phyloP scores from a whole-genome alignment of 2,113 vertebrate species.

The Takifugu flavidus region DNA sequence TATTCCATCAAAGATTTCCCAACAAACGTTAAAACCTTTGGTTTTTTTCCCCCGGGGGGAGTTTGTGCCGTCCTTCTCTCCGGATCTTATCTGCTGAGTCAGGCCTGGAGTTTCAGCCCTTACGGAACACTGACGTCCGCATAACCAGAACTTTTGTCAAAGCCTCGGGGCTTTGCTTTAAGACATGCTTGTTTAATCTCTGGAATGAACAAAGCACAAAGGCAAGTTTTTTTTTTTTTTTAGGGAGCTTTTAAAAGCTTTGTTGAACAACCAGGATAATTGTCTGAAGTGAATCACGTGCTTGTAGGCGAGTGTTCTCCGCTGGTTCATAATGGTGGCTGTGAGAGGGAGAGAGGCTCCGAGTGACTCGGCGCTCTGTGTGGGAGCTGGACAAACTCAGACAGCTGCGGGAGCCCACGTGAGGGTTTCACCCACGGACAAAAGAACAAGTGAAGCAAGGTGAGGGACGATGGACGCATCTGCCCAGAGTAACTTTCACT shows the following conservation, averaged over 20 bases:
- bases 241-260: slow-evolving; percentile 38
- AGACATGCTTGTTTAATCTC: slow-evolving; percentile 44
- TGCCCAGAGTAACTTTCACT: slow-evolving; percentile 3
- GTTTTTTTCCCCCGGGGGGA: neutral
- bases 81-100: slow-evolving; percentile 6
- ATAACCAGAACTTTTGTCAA: neutral
- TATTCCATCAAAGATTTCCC: neutral
- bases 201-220: slow-evolving; percentile 43
- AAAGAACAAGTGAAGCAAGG: slow-evolving; percentile 16
- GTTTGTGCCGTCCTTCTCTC: slow-evolving; percentile 6
- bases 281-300: slow-evolving; percentile 60
- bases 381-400: slow-evolving; percentile 40
- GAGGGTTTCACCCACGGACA: slow-evolving; percentile 41
- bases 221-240: slow-evolving; percentile 30
- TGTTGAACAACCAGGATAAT: slow-evolving; percentile 44
- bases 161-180: slow-evolving; percentile 19
- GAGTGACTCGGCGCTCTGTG: slow-evolving; percentile 31
- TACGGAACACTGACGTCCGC: slow-evolving; percentile 28
- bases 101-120: neutral
- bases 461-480: neutral
- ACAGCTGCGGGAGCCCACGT: slow-evolving; percentile 54
- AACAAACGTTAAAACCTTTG: slow-evolving; percentile 8
- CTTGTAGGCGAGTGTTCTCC: slow-evolving; percentile 44
- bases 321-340: slow-evolving; percentile 49
- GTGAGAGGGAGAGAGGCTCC: slow-evolving; percentile 6